These are phyloP conservation scores for Metellina segmentata DNA, from an alignment of 2,888 invertebrate species.

Conservation along the genomic window DNA sequence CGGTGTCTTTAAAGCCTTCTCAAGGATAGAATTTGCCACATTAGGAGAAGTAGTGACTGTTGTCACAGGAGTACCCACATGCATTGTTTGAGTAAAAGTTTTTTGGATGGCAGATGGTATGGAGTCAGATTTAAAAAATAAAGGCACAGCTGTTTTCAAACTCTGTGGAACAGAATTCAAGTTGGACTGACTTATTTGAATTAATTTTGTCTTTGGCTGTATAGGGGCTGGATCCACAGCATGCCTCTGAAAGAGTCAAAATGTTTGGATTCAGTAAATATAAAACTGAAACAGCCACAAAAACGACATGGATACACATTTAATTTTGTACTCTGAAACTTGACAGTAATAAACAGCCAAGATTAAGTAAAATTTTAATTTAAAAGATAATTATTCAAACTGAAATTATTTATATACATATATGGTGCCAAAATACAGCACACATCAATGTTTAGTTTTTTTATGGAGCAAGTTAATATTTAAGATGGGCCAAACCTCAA, in stretches of 20 bases:
- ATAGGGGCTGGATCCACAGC: neutral
- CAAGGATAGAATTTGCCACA: conserved; percentile 10
- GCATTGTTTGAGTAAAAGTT: conserved; percentile 41
- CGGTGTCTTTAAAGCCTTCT: conserved; percentile 17
- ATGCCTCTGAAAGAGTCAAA: conserved; percentile 44
- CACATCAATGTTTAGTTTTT: too few relatives aligned
- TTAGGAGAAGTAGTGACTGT: conserved; percentile 15
- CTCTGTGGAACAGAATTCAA: neutral
- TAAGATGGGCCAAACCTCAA: too few relatives aligned
- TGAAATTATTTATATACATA: too few relatives aligned
- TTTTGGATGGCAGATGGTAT: conserved; percentile 10
- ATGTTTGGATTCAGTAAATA: neutral
- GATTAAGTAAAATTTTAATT: too few relatives aligned
- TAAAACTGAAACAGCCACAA: neutral
- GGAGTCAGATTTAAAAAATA: conserved; percentile 59
- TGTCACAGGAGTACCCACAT: conserved; percentile 21
- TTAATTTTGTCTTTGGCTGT: conserved; percentile 32
- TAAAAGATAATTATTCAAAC: too few relatives aligned
- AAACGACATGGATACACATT: neutral
- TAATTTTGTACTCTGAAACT: too few relatives aligned
- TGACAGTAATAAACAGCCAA: too few relatives aligned
- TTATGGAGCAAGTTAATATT: too few relatives aligned
- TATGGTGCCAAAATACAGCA: too few relatives aligned
- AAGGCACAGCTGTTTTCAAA: conserved; percentile 51
- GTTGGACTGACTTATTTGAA: conserved; percentile 22